These are phyloP conservation scores for Nipponacmea schrenckii DNA, from an alignment of 2,888 invertebrate species.

Conservation along the genomic window DNA sequence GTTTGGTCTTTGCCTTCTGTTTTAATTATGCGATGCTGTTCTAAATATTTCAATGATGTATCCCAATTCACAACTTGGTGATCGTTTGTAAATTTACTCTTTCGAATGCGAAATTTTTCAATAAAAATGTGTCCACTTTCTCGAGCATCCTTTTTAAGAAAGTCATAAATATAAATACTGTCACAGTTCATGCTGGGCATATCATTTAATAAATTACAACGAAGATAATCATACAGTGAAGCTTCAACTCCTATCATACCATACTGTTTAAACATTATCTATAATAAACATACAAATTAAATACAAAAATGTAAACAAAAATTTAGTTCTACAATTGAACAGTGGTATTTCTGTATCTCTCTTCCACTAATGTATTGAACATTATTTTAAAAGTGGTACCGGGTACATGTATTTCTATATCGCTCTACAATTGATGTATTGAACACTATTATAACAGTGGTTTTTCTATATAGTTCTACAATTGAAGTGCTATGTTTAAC, in stretches of 20 bases:
- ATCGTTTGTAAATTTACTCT: not conserved
- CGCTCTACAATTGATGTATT: too few species aligned
- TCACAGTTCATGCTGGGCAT: constrained; percentile 44
- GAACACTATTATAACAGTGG: too few species aligned
- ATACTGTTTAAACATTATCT: constrained; percentile 45
- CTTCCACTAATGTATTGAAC: too few species aligned
- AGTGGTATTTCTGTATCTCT: too few species aligned
- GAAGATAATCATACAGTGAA: constrained; percentile 34
- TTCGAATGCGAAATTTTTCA: constrained; percentile 10
- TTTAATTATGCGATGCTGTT: constrained; percentile 38
- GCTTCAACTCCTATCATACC: constrained; percentile 47
- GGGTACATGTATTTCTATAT: constrained; percentile 4
- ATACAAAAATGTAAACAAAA: too few species aligned
- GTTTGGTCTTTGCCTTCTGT: constrained; percentile 31
- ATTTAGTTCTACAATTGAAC: too few species aligned
- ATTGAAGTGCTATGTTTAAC: too few species aligned
- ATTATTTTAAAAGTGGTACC: too few species aligned
- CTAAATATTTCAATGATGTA: constrained; percentile 45
- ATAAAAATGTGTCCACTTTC: constrained; percentile 51
- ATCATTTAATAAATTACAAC: constrained; percentile 36
- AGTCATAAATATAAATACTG: constrained; percentile 56
- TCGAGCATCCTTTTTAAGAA: constrained; percentile 48
- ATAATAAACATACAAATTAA: constrained; percentile 21
- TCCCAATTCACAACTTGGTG: constrained; percentile 34
- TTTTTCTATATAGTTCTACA: too few species aligned